Conservation (phyloP, 2,797 vertebrate species). For the Tragelaphus eurycerus region DNA sequence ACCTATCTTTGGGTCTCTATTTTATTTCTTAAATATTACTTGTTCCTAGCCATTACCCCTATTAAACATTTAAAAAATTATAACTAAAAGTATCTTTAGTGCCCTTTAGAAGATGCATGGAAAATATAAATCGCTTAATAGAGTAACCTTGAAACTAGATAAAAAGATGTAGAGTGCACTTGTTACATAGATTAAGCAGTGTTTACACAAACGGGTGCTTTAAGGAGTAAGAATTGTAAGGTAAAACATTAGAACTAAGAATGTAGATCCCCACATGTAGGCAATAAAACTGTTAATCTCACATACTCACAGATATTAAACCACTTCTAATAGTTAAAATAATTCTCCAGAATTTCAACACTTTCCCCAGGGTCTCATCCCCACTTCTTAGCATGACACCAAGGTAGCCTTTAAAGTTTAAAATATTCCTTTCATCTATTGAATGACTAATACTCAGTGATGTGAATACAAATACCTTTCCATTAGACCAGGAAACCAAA, state of each 20-base stretch:
- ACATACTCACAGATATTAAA: conserved; percentile 4
- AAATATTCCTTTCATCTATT: conserved; percentile 69
- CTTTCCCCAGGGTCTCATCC: conserved; percentile 58
- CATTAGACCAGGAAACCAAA: conserved; percentile 58
- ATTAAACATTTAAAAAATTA: neutral
- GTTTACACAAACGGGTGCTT: conserved; percentile 9
- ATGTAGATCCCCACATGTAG: neutral
- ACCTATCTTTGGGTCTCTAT: conserved; percentile 21
- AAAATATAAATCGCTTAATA: conserved; percentile 52
- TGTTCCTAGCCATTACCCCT: conserved; percentile 21
- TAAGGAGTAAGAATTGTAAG: conserved; percentile 13
- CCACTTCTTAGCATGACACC: conserved; percentile 52
- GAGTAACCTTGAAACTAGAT: conserved; percentile 46
- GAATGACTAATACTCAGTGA: conserved; percentile 60
- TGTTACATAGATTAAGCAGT: conserved; percentile 33
- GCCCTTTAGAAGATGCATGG: neutral
- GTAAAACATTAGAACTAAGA: conserved; percentile 54
- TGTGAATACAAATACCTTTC: conserved; percentile 64
- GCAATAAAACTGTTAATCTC: conserved; percentile 46
- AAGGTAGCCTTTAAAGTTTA: conserved; percentile 60
- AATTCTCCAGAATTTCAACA: conserved; percentile 46
- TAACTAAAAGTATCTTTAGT: conserved; percentile 40
- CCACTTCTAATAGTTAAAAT: conserved; percentile 44
- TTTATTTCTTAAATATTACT: conserved; percentile 48
- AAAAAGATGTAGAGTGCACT: neutral